Percentiles rank a stretch among this genome's conserved stretches.
Evolutionary conservation across 2,797 vertebrate genomes (phyloP).

Genomic region (Amazonetta brasiliensis): DNA sequence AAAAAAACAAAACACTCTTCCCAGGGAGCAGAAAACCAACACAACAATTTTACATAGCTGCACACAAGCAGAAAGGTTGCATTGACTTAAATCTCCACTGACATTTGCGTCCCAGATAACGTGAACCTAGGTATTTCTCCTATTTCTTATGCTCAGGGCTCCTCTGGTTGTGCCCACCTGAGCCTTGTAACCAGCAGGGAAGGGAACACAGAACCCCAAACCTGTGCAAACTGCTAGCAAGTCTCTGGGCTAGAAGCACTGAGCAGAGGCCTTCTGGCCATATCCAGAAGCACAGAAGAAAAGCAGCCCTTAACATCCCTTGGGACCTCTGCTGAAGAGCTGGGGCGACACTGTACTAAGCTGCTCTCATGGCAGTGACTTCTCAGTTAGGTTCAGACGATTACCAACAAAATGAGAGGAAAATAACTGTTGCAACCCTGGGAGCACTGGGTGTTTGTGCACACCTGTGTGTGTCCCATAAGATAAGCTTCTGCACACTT

Average conservation of each 20-base stretch:
- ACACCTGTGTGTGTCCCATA: not conserved
- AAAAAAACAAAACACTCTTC: not conserved
- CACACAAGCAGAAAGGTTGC: rapidly evolving
- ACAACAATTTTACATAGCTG: not conserved
- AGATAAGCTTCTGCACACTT: not conserved
- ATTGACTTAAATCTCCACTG: not conserved
- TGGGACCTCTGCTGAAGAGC: not conserved
- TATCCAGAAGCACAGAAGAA: not conserved
- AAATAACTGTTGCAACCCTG: not conserved
- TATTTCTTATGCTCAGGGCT: not conserved
- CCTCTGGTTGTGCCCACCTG: not conserved
- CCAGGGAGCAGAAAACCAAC: not conserved
- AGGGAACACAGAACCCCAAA: not conserved
- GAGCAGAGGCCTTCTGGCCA: not conserved
- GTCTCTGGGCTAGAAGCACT: not conserved
- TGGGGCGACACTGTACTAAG: not conserved
- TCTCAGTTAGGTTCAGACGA: not conserved
- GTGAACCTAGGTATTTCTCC: not conserved
- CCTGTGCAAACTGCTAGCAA: not conserved
- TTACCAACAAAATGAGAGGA: not conserved
- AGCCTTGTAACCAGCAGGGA: not conserved
- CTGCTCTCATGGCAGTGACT: not conserved
- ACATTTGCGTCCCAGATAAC: not conserved
- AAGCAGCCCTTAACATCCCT: not conserved
- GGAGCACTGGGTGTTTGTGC: not conserved